Evolutionary conservation across 2,888 invertebrate genomes (phyloP).

Genomic region (Harpalus rufipes): DNA sequence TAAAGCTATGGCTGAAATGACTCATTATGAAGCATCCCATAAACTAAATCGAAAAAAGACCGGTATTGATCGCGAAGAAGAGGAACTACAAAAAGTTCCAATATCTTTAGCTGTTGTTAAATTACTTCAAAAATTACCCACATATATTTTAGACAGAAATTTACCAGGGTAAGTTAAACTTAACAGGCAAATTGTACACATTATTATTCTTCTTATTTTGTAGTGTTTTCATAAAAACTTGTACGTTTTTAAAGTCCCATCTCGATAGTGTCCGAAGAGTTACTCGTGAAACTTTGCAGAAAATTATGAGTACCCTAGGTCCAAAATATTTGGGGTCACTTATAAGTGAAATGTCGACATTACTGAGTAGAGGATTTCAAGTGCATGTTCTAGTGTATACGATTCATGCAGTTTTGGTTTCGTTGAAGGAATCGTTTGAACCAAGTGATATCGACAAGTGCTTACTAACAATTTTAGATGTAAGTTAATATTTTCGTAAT

Average conservation of each 20-base stretch:
- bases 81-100: constrained; percentile 93
- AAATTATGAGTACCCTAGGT: constrained; percentile 92
- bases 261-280: constrained; percentile 90
- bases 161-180: constrained; percentile 85
- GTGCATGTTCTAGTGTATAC: constrained; percentile 95
- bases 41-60: constrained; percentile 86
- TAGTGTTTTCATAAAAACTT: constrained; percentile 92
- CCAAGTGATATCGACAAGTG: constrained; percentile 89
- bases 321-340: constrained; percentile 88
- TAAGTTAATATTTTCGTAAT: constrained; percentile 73
- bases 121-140: constrained; percentile 91
- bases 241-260: constrained; percentile 93
- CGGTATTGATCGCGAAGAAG: constrained; percentile 88
- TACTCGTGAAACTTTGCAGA: constrained; percentile 94
- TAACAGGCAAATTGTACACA: constrained; percentile 62
- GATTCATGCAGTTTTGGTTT: constrained; percentile 89
- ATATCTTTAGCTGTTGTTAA: constrained; percentile 96
- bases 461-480: constrained; percentile 87
- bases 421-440: constrained; percentile 84
- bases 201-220: neutral
- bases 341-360: constrained; percentile 87
- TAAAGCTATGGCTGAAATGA: constrained; percentile 84
- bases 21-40: constrained; percentile 87
- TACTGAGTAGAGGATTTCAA: constrained; percentile 94
- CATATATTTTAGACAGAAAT: constrained; percentile 85